Base-by-base conservation (phyloP, 35 echinoderm and acorn worm genomes). In the Ptychodera flava region DNA sequence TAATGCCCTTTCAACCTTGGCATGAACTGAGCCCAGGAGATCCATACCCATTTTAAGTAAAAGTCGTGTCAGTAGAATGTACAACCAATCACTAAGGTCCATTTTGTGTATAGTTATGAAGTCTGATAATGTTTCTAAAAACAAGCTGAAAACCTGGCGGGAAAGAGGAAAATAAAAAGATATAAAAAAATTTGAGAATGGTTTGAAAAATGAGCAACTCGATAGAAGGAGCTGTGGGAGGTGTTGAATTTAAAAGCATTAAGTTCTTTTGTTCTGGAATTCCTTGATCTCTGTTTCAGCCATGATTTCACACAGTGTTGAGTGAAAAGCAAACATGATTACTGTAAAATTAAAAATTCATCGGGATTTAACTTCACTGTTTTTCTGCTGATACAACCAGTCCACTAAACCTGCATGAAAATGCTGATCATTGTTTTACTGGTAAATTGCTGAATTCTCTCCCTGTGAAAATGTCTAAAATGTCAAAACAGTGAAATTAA, bases 21-120 rank as follows among this genome's bases (percentile, higher is more conserved):
- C 53, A 32, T 94, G 88, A 1, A 99, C 33, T 31, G 96, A 99
- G 30, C 92, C 90, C 53, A 99, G 85, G 38, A 99, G 79, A 83
- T 99, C 96, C 38, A 82, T 82, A 30, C 96, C 96, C 90, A 94
- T 99, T 90, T 99, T 99, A 83, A 92, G 90, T 29, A 99, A 77
- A 2, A 99, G 88, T 36, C 96, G 83, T 35, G 96, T 99, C 87
- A 99, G 92, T 28, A 99, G 82, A 15, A 99, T 85, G 86, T 94
- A 99, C 1, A 99, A 78, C 96, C 96, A 99, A 35, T 94, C 92
- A 34, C 36, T 77, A 1, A 99, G 88, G 76, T 99, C 93, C 16
- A 86, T 38, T 36, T 91, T 94, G 88, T 99, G 89, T 31, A 89
- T 85, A 22, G 85, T 78, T 31, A 99, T 85, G 84, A 99, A 99